These are phyloP conservation scores for Boleophthalmus pectinirostris DNA, from an alignment of 2,113 vertebrate species.

Conservation along the genomic window DNA sequence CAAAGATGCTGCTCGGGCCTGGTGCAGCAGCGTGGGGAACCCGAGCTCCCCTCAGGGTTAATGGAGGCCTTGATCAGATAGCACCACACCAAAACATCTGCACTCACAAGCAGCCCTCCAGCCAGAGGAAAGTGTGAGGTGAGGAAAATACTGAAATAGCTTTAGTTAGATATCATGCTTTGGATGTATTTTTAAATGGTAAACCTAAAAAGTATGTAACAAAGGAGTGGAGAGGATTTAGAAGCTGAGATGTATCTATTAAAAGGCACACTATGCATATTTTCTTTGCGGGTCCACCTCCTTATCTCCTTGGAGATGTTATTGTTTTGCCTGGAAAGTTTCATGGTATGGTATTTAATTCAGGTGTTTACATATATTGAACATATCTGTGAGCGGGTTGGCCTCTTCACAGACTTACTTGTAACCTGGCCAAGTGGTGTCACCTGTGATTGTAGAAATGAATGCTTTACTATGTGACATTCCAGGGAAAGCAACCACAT, in stretches of 20 bases:
- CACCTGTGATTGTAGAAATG: not conserved
- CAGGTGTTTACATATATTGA: not conserved
- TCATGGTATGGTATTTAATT: not conserved
- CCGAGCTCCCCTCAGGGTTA: slow-evolving; percentile 29
- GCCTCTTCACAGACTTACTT: not conserved
- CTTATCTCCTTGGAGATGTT: too few relatives aligned
- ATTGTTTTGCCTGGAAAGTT: not conserved
- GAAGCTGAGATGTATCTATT: too few relatives aligned
- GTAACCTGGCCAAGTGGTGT: too few relatives aligned
- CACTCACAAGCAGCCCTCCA: slow-evolving; percentile 28
- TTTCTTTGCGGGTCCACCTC: not conserved
- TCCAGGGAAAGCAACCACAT: not conserved
- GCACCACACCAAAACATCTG: slow-evolving; percentile 24
- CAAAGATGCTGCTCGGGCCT: slow-evolving; percentile 54
- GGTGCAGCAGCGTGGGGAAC: slow-evolving; percentile 41
- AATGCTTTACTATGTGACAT: not conserved
- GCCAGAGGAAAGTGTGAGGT: not conserved
- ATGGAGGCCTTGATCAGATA: slow-evolving; percentile 58
- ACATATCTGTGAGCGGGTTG: not conserved
- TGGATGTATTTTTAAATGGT: not conserved
- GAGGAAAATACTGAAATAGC: not conserved
- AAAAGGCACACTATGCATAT: too few relatives aligned
- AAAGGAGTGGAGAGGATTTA: too few relatives aligned
- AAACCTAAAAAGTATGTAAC: not conserved
- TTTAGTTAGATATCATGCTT: not conserved